Evolutionary conservation across 2,797 vertebrate species (phyloP), one percentile per base, ranked within the genome.

Genomic region (Sebastes iracundus): DNA sequence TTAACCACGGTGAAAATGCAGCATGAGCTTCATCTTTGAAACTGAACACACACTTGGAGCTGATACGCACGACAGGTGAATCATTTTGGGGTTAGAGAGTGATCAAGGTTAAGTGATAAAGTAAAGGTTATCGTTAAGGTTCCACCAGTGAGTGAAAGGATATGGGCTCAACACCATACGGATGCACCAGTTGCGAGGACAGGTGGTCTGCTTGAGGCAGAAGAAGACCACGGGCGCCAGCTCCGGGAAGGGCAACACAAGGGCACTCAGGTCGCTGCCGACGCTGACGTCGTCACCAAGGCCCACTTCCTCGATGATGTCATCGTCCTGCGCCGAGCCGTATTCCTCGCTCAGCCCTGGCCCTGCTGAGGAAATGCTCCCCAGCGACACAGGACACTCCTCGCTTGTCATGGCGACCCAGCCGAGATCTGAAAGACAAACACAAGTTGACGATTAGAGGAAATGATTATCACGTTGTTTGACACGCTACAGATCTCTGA

Each of bases 101-200:
- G 66, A 18, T 14, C 27, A n/a, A 62, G 59, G 23, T 58, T 14
- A 25, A 59, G 35, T 27, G 30, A 33, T 23, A 10, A 38, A 60
- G 30, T 22, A 69, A n/a, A 80, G 30, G 22, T 59, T 33, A 67
- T 56, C 16, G n/a, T 53, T 38, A 64, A 32, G 49, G 23, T 5
- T 52, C 23, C 42, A 46, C 20, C 60, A 23, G 28, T 30, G 38
- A 33, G 32, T 63, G 14, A 95, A 97, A 99, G 98, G 98, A 99
- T 99, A 99, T 99, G 98, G 98, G 83, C 97, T 99, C 93, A 97
- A 99, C 86, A 99, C 98, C 97, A 99, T 98, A 81, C 97, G 97
- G 96, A 99, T 99, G 95, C 98, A 99, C 97, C 97, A 98, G 95
- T 94, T 99, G 83, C 98, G 96, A n/a, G 98, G 98, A 84, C 96